A percentile compares a stretch with the other conserved stretches of the same genome.
Conservation (phyloP, 2,888 invertebrate species). For the Conomelus anceps region DNA sequence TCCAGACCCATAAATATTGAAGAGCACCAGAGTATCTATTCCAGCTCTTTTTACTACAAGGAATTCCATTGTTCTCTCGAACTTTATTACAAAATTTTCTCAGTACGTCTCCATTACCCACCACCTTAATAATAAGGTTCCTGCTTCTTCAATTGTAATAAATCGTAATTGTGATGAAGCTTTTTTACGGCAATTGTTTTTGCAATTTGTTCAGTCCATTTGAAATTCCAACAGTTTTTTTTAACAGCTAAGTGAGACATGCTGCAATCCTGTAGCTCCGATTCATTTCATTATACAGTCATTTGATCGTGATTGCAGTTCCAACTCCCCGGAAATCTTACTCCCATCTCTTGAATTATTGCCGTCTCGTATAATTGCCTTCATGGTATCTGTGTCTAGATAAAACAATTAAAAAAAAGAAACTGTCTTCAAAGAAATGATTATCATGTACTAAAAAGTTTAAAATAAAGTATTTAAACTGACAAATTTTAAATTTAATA, state of each 20-base stretch:
- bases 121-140: not conserved
- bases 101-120: not conserved
- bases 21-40: not conserved
- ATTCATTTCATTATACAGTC: not conserved
- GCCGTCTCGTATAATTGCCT: no score
- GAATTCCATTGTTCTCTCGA: not conserved
- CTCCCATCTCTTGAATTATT: no score
- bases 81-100: not conserved
- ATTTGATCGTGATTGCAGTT: not conserved
- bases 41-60: not conserved
- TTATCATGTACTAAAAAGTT: no score
- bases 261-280: not conserved
- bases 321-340: no score
- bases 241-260: not conserved
- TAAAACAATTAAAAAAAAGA: no score
- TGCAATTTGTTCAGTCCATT: no score
- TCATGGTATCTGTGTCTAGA: no score
- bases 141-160: not conserved
- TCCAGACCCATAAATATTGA: not conserved
- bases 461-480: no score
- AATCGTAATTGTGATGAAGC: no score
- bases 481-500: no score
- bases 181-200: not conserved
- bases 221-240: no score
- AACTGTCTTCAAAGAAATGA: no score